Conservation (phyloP, 2,888 invertebrate species). For the Cantharis flavilabris region DNA sequence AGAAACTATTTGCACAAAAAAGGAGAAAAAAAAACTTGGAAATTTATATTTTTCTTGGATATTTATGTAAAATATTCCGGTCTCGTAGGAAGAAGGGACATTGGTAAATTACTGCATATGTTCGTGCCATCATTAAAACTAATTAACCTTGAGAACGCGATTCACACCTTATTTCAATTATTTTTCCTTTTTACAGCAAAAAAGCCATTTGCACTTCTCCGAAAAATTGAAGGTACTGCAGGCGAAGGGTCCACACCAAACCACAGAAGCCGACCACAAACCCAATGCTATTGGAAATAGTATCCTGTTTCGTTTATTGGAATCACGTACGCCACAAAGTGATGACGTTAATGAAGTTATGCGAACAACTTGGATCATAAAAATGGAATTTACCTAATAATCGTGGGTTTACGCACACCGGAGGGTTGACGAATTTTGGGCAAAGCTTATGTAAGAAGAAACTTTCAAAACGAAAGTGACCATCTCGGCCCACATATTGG, state of each 20-base stretch:
- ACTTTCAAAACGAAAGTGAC: neutral
- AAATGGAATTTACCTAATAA: neutral
- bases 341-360: neutral
- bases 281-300: neutral
- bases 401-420: neutral
- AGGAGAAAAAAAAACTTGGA: neutral
- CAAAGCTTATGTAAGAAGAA: neutral
- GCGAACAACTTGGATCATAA: neutral
- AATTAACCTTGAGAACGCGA: neutral
- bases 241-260: neutral
- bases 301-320: neutral
- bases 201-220: neutral
- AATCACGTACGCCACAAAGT: neutral
- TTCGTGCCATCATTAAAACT: neutral
- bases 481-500: neutral
- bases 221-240: neutral
- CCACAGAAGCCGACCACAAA: neutral
- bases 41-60: neutral
- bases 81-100: neutral
- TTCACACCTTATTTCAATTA: neutral
- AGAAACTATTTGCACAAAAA: neutral
- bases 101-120: neutral
- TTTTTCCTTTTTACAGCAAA: neutral
- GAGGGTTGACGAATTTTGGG: neutral
- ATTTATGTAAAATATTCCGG: neutral